Evolutionary conservation across 2,113 vertebrate species (phyloP).

Genomic region (Indicator maculatus): DNA sequence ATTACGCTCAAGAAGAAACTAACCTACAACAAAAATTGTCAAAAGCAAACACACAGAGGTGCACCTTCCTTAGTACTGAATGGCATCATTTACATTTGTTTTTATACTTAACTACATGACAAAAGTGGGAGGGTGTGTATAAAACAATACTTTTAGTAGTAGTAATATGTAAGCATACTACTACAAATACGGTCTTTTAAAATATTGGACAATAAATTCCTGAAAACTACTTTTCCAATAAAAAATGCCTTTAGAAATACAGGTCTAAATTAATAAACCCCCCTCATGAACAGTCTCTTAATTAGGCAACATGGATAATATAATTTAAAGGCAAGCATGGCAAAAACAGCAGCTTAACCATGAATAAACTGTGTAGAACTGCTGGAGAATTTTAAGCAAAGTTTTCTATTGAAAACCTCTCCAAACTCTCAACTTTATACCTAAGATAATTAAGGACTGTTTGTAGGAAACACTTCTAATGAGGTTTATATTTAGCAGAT

Average conservation of each 20-base stretch:
- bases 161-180: background rate
- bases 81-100: background rate
- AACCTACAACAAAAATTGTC: background rate
- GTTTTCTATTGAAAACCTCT: background rate
- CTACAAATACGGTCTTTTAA: background rate
- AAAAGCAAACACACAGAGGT: background rate
- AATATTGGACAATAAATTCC: background rate
- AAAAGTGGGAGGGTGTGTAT: background rate
- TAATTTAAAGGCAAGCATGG: background rate
- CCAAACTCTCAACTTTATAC: slow-evolving; percentile 4
- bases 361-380: background rate
- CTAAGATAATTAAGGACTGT: slow-evolving; percentile 44
- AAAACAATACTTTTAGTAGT: background rate
- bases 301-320: background rate
- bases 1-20: background rate
- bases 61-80: background rate
- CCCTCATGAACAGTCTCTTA: background rate
- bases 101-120: background rate
- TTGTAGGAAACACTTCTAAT: slow-evolving; percentile 38
- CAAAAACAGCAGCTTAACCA: background rate
- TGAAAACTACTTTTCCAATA: background rate
- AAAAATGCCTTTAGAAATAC: background rate
- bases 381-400: background rate
- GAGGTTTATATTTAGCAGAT: slow-evolving; percentile 52
- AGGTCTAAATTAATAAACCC: background rate